Percentiles rank a stretch among this genome's conserved stretches.
phyloP scores from a whole-genome alignment of 37 sponge, comb jelly and placozoan species.

The Hormiphora californensis region DNA sequence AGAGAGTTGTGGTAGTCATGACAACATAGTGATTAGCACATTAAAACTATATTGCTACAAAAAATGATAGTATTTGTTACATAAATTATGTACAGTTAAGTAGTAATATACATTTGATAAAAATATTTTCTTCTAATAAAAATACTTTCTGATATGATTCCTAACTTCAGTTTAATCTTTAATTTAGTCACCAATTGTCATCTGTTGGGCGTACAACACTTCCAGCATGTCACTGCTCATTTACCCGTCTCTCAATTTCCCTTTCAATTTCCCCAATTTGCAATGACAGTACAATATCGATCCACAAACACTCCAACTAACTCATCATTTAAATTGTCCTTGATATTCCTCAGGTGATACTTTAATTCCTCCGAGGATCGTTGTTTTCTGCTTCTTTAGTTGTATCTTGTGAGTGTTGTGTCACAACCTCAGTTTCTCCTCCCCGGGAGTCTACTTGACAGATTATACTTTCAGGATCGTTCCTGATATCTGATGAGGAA shows the following conservation, averaged over 20 bases:
- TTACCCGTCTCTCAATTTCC: not conserved
- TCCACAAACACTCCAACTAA: conserved; percentile 19
- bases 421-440: not conserved
- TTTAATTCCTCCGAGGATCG: not conserved
- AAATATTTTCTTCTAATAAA: not conserved
- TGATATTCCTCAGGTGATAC: conserved; percentile 1
- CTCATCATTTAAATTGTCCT: not conserved
- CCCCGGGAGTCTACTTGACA: too few species aligned
- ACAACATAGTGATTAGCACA: too few species aligned
- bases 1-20: too few species aligned
- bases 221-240: not conserved
- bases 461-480: not conserved
- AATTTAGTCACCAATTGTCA: not conserved
- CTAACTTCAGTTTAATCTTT: too few species aligned
- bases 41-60: too few species aligned
- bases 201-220: not conserved
- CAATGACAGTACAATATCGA: not conserved
- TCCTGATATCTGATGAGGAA: not conserved
- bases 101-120: not conserved
- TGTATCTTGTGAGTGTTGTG: not conserved
- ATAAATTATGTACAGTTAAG: too few species aligned
- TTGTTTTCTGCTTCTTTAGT: not conserved
- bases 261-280: conserved; percentile 35
- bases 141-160: too few species aligned
- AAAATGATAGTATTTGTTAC: too few species aligned